Evolutionary conservation across 2,113 vertebrate species (phyloP).

Genomic region (Anthoscopus minutus): DNA sequence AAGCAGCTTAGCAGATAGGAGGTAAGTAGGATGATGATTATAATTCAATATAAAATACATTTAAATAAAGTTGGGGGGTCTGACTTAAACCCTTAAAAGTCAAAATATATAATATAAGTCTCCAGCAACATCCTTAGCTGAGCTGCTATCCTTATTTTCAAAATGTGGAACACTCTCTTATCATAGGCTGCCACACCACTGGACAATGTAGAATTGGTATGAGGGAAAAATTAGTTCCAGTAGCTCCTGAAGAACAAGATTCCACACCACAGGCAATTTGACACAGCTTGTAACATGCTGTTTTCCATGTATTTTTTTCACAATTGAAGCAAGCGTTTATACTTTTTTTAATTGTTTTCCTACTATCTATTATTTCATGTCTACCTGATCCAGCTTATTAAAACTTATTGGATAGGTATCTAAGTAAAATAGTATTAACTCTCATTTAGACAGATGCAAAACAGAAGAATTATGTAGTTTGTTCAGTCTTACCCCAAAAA

Average conservation of each 20-base stretch:
- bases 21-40: conserved; percentile 41
- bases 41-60: conserved; percentile 53
- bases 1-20: conserved; percentile 49
- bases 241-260: conserved; percentile 15
- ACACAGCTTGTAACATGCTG: neutral
- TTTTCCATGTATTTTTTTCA: neutral
- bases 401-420: neutral
- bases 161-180: conserved; percentile 20
- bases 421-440: neutral
- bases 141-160: conserved; percentile 10
- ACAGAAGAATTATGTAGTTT: neutral
- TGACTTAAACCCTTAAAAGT: conserved; percentile 36
- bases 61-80: conserved; percentile 44
- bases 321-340: neutral
- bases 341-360: neutral
- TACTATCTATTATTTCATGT: neutral
- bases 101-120: neutral
- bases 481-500: neutral
- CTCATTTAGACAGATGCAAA: neutral
- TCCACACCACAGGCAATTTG: neutral
- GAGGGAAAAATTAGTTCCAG: conserved; percentile 38
- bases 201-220: conserved; percentile 10
- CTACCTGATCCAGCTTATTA: neutral
- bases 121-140: neutral
- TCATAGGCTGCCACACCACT: conserved; percentile 17